Evolutionary conservation across 2,797 vertebrate genomes (phyloP), one percentile per base, ranked within the genome.

Genomic region (Mus spretus): DNA sequence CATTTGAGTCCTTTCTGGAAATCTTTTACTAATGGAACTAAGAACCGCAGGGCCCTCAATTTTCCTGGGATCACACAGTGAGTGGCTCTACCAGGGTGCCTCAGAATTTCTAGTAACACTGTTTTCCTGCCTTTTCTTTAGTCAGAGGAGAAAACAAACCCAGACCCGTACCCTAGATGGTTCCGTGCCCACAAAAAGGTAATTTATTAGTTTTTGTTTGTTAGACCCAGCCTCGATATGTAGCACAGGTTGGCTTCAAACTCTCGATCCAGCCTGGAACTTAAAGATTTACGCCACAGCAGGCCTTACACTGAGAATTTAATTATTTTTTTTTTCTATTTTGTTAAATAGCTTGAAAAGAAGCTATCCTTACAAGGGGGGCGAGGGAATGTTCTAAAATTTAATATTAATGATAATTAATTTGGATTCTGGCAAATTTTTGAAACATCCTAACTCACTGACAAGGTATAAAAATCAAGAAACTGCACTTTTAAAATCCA

Each of bases 391-490:
- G 12, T 40, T 75, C 14, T 75, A 57, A 59, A 59, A 19, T 24
- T 40, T 75, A 31, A 59, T 59, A 57, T 75, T 75, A 88, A 75
- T 28, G 50, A 74, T 31, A 88, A 74, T 55, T 87, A 72, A 57
- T 40, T 44, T 88, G 17, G 26, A 88, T n/a, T 12, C 53, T 75
- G 86, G 26, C 53, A 59, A 44, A 59, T 13, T 44, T 59, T 75
- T 88, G n/a, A 88, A 75, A 59, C 10, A 88, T 14, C 17, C 24
- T 3, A 92, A 95, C 85, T 78, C 82, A 74, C 44, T 67, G 10
- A 3, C 61, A 82, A 89, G 1, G 65, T 37, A 89, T 92, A 88
- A 91, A 97, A 80, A 50, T 92, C 34, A 79, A 47, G 57, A 80
- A 89, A 75, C 80, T 86, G 55, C 15, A 47, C 63, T 72, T 61